phyloP scores from a whole-genome alignment of 2,113 vertebrate genomes.

The Eurystomus gularis region DNA sequence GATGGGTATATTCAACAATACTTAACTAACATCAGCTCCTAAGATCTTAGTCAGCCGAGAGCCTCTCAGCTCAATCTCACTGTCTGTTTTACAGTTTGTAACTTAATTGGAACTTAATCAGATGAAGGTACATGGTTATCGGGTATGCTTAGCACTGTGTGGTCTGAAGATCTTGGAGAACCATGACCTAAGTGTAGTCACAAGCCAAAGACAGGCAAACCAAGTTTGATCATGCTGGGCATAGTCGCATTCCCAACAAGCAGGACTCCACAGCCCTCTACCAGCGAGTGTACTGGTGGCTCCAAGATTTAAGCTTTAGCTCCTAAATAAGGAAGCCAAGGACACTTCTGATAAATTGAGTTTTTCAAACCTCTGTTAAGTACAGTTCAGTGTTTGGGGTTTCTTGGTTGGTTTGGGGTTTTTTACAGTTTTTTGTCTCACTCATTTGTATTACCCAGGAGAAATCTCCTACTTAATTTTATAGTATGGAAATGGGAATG shows the following conservation, averaged over 20 bases:
- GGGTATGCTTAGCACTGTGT: background rate
- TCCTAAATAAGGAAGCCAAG: background rate
- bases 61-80: background rate
- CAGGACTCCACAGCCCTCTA: background rate
- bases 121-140: background rate
- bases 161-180: background rate
- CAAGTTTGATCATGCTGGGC: background rate
- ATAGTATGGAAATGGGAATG: background rate
- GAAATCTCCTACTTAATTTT: background rate
- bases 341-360: background rate
- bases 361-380: background rate
- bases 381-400: background rate
- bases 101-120: background rate
- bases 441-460: background rate
- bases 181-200: background rate
- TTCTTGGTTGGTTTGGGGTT: background rate
- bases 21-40: background rate
- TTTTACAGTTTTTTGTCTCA: background rate
- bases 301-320: background rate
- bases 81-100: background rate
- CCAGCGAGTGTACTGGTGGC: background rate
- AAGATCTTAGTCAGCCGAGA: background rate
- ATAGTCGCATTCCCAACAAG: rapidly evolving
- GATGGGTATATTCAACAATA: background rate
- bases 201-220: background rate